Conservation (phyloP, 2,113 vertebrate genomes). For the Salvelinus alpinus region DNA sequence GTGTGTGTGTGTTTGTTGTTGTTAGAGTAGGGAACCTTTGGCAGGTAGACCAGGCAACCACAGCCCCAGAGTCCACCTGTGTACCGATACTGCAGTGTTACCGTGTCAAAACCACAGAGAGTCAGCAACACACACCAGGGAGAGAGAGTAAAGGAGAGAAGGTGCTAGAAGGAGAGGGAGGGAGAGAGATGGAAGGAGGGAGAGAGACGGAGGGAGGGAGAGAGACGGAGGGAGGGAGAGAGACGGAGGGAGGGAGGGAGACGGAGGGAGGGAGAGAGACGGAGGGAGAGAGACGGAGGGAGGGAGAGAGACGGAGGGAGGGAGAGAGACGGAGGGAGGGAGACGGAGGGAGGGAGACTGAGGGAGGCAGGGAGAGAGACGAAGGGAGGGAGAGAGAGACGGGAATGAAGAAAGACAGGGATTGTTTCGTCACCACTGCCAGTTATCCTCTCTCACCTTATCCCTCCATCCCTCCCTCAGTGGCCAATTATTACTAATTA, state of each 20-base stretch:
- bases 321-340: not conserved
- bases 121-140: conserved; percentile 41
- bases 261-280: not conserved
- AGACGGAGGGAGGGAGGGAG: not conserved
- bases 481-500: conserved; percentile 81
- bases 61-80: conserved; percentile 71
- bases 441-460: conserved; percentile 12
- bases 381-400: too few relatives aligned
- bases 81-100: conserved; percentile 72
- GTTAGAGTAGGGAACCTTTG: conserved; percentile 41
- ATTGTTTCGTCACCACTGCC: not conserved
- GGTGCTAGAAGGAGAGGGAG: not conserved
- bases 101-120: conserved; percentile 28
- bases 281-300: not conserved
- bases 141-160: conserved; percentile 11
- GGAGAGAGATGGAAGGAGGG: not conserved
- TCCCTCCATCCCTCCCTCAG: conserved; percentile 66
- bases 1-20: conserved; percentile 11
- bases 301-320: conserved; percentile 8
- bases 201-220: too few relatives aligned
- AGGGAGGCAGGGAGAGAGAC: too few relatives aligned
- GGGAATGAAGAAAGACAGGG: not conserved
- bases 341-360: too few relatives aligned
- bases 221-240: conserved; percentile 10
- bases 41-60: not conserved